Base-by-base conservation (phyloP, 1,140 invertebrate species). In the Calycopis cecrops region DNA sequence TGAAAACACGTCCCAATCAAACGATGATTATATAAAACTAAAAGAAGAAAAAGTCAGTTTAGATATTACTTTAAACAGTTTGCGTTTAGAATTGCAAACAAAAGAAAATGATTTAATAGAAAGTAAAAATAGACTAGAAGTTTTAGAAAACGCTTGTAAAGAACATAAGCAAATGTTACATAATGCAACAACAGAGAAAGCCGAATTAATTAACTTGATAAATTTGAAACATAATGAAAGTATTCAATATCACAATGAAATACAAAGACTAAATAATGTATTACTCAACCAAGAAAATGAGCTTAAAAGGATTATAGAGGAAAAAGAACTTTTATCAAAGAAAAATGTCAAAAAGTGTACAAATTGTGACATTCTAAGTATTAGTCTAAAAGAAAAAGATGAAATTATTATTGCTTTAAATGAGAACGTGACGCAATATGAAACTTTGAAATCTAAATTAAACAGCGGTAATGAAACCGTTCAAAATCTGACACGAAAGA, bases 221-320 rank as follows among this genome's bases (percentile, higher is more conserved):
- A 93, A 93, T 62, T 87, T 92, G 44, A 97, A 97, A 86, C 95
- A 97, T 62, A 91, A 93, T 54, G 95, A 97, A 80, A 95, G 91
- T 69, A 69, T 95, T 1, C 91, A 92, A 47, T 97, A 96, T 80
- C 94, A 97, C 63, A 89, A 85, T 3, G 95, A 97, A 87, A 93
- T 96, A 52, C 94, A 96, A 74, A 90, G 93, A 35, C 68, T 97
- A n/a, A 91, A 90, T 14, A 87, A 90, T 55, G 63, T 92, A 4
- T 59, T 92, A 14, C 59, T 84, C 54, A 67, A 78, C 48, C 87
- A 85, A 52, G 79, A 65, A n/a, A 81, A 80, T 60, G 89, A 90
- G 69, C 83, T 87, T 40, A 88, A 89, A 59, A 85, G 77, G 59
- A 69, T 89, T 9, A 74, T 85, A 34, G 88, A 89, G 60, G 88